Percentiles rank a stretch among this genome's conserved stretches.
Conservation (phyloP, 2,888 invertebrate species). For the Eremobia ochroleuca region DNA sequence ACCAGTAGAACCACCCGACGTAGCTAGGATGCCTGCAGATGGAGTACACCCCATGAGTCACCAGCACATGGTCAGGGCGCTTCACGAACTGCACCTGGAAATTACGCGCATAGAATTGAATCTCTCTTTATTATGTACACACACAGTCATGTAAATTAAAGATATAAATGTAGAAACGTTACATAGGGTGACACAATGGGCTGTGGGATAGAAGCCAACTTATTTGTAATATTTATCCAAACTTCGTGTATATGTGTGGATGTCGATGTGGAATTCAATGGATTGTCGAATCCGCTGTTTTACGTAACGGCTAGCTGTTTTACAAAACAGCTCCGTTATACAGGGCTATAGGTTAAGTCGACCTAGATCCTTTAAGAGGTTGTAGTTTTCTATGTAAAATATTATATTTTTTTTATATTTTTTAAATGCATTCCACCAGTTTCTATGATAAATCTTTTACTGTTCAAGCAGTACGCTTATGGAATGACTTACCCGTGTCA, state of each 20-base stretch:
- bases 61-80: conserved; percentile 95
- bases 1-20: conserved; percentile 99
- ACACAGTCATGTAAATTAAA: not conserved
- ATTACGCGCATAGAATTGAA: not conserved
- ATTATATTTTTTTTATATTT: no score
- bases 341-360: no score
- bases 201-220: not conserved
- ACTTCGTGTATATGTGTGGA: not conserved
- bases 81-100: conserved; percentile 94
- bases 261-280: no score
- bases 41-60: conserved; percentile 97
- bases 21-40: conserved; percentile 98
- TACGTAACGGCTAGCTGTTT: no score
- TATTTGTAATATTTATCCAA: not conserved
- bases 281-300: no score
- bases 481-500: no score
- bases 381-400: no score
- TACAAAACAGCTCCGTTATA: no score
- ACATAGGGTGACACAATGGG: not conserved
- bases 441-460: no score
- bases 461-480: no score
- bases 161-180: not conserved
- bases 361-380: no score
- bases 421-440: no score
- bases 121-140: not conserved